Conservation (phyloP, 1,140 invertebrate genomes). For the Ruditapes philippinarum region DNA sequence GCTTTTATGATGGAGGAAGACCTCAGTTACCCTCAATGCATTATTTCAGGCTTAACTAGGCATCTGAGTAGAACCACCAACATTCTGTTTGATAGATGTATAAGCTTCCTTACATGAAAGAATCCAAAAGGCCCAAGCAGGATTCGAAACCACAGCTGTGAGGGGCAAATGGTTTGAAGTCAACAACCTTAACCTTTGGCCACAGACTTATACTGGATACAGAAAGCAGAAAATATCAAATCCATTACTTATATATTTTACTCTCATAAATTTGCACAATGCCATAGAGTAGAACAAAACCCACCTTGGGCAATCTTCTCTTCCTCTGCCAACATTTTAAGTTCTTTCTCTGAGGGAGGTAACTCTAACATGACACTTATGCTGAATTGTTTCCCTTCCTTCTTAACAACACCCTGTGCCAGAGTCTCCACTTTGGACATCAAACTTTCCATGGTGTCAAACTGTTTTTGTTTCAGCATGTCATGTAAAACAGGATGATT, state of each 20-base stretch:
- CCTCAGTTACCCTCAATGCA: not conserved
- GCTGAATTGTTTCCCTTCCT: not conserved
- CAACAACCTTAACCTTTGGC: too few species aligned
- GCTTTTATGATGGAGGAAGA: not conserved
- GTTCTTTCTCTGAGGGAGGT: not conserved
- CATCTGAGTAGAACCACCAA: not conserved
- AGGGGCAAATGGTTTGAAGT: too few species aligned
- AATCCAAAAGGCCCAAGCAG: too few species aligned
- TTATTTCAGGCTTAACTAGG: not conserved
- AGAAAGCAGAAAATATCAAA: too few species aligned
- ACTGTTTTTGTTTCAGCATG: not conserved
- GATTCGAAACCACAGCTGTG: too few species aligned
- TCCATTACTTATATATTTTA: too few species aligned
- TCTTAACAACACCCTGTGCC: not conserved
- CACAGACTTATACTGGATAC: too few species aligned
- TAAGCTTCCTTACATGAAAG: too few species aligned
- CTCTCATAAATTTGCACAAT: too few species aligned
- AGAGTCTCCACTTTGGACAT: conserved; percentile 1
- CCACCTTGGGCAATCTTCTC: not conserved
- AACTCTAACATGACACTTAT: conserved; percentile 1
- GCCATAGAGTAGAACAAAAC: too few species aligned
- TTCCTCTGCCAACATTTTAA: not conserved
- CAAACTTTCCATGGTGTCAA: not conserved
- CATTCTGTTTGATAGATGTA: not conserved
- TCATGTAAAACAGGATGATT: not conserved